phyloP scores from a whole-genome alignment of 2,113 vertebrate species.

The Felis chaus region DNA sequence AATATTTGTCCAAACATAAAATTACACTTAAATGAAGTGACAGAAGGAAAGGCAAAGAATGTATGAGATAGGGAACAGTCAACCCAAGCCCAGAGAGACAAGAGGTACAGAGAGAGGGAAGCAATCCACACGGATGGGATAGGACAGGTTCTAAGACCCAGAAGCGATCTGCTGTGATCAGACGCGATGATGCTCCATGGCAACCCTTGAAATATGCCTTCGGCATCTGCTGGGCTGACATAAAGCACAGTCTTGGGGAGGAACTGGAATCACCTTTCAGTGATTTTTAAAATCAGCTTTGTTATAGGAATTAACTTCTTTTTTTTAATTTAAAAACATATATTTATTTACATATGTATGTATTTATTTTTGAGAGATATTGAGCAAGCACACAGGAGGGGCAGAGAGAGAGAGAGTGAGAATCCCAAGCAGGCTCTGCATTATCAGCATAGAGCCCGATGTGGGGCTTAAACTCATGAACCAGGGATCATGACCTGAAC shows the following conservation, averaged over 20 bases:
- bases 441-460: too few relatives aligned
- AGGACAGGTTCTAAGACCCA: background rate
- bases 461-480: too few relatives aligned
- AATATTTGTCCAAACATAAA: background rate
- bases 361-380: too few relatives aligned
- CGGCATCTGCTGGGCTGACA: background rate
- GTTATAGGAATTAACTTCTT: background rate
- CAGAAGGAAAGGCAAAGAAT: background rate
- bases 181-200: background rate
- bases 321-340: too few relatives aligned
- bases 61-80: background rate
- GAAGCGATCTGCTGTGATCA: background rate
- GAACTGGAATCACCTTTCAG: background rate
- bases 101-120: background rate
- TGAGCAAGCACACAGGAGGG: too few relatives aligned
- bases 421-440: too few relatives aligned
- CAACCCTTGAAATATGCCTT: background rate
- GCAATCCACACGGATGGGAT: rapidly evolving
- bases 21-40: background rate
- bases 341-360: too few relatives aligned
- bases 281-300: background rate
- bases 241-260: background rate
- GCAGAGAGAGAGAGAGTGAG: too few relatives aligned
- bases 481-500: too few relatives aligned
- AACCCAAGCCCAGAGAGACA: background rate